These are phyloP conservation scores for Atractosteus spatula DNA, from an alignment of 2,113 vertebrate genomes.

Conservation along the genomic window DNA sequence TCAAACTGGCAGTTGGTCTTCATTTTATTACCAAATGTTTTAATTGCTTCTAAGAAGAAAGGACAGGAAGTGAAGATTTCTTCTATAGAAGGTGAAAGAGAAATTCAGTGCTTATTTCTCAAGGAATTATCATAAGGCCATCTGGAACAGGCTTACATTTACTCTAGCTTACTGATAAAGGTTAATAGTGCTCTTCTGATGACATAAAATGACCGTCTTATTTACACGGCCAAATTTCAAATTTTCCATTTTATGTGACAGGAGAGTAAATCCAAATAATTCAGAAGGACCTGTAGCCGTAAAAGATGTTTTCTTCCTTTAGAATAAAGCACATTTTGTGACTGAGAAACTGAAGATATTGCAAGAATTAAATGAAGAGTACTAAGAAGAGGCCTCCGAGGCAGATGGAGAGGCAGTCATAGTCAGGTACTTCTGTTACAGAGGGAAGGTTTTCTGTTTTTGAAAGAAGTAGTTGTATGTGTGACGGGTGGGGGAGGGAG, in stretches of 20 bases:
- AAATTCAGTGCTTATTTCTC: not conserved
- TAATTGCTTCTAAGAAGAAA: not conserved
- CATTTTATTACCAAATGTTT: not conserved
- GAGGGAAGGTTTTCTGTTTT: constrained; percentile 31
- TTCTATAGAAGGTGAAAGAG: not conserved
- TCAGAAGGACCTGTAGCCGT: not conserved
- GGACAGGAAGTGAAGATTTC: no score
- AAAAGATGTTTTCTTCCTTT: not conserved
- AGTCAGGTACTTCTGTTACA: constrained; percentile 29
- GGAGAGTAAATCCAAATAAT: constrained; percentile 6
- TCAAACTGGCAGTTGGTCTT: not conserved
- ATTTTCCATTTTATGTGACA: constrained; percentile 6
- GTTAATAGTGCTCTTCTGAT: no score
- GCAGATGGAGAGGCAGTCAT: constrained; percentile 8
- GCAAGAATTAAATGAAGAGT: not conserved
- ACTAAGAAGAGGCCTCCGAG: not conserved
- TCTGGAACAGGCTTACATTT: no score
- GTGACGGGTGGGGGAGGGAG: constrained; percentile 1
- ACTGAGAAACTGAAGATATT: not conserved
- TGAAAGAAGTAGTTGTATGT: constrained; percentile 16
- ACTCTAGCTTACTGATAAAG: no score
- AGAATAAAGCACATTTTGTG: constrained; percentile 6
- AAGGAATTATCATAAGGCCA: no score
- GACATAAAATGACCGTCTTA: not conserved
- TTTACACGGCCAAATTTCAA: not conserved